These are phyloP conservation scores for Helostoma temminkii DNA, from an alignment of 2,797 vertebrate species.

Conservation along the genomic window DNA sequence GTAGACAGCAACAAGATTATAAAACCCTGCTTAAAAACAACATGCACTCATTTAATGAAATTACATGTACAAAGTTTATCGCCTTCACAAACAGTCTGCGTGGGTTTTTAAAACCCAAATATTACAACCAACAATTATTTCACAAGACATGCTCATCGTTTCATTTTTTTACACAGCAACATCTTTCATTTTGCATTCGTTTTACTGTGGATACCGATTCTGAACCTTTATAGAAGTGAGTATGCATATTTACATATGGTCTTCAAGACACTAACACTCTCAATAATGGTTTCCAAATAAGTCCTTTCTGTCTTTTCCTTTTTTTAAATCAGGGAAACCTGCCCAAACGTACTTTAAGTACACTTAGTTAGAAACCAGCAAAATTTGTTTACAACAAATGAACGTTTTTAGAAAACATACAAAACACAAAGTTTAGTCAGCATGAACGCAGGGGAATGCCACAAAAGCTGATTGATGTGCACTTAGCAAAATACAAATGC, in stretches of 20 bases:
- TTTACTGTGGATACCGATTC: conserved; percentile 53
- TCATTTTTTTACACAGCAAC: conserved; percentile 60
- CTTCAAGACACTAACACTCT: conserved; percentile 58
- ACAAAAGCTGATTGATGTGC: conserved; percentile 74
- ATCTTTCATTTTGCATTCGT: conserved; percentile 65
- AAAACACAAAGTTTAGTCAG: conserved; percentile 72
- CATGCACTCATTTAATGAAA: conserved; percentile 92
- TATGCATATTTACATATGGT: conserved; percentile 46
- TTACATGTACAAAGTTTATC: conserved; percentile 86
- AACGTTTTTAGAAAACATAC: conserved; percentile 67
- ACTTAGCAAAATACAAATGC: conserved; percentile 62
- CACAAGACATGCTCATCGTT: conserved; percentile 68
- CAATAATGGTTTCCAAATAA: conserved; percentile 34
- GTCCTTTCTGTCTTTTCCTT: conserved; percentile 1
- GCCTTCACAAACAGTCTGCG: conserved; percentile 79
- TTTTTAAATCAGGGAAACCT: conserved; percentile 64
- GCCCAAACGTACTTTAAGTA: conserved; percentile 83
- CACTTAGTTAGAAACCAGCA: conserved; percentile 77
- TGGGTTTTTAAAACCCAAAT: conserved; percentile 84
- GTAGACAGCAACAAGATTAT: conserved; percentile 86
- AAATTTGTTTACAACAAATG: conserved; percentile 70
- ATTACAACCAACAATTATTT: conserved; percentile 78
- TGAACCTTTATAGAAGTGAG: conserved; percentile 34
- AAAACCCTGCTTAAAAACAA: conserved; percentile 90
- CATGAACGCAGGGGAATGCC: conserved; percentile 54